Percentiles rank a stretch among this genome's conserved stretches.
Conservation (phyloP, 2,113 vertebrate species). For the Brachyhypopomus occidentalis region DNA sequence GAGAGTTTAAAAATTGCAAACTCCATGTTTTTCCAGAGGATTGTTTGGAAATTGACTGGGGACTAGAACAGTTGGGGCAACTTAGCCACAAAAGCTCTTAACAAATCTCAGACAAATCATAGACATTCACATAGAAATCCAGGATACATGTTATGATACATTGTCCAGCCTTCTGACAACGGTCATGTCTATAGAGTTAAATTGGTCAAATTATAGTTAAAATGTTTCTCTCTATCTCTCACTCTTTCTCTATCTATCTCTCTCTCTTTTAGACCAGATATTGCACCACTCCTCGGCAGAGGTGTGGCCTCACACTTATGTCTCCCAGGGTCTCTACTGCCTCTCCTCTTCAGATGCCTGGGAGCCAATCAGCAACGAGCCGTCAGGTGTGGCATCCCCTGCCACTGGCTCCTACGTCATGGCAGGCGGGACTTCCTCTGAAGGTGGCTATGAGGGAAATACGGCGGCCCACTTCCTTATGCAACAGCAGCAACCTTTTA, state of each 20-base stretch:
- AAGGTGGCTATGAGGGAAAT: slow-evolving; percentile 70
- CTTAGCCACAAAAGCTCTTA: not conserved
- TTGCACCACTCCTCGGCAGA: slow-evolving; percentile 85
- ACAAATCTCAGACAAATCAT: too few relatives aligned
- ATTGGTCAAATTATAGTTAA: not conserved
- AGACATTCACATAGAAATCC: not conserved
- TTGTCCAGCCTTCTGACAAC: not conserved
- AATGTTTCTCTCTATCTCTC: slow-evolving; percentile 33
- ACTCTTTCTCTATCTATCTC: slow-evolving; percentile 20
- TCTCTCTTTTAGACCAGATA: slow-evolving; percentile 79
- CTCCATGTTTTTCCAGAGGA: slow-evolving; percentile 4
- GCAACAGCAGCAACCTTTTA: slow-evolving; percentile 75
- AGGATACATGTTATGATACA: not conserved
- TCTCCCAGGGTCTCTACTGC: slow-evolving; percentile 98
- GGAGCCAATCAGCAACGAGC: slow-evolving; percentile 90
- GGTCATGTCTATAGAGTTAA: not conserved
- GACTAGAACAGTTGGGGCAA: not conserved
- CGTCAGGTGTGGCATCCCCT: slow-evolving; percentile 88
- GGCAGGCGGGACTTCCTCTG: slow-evolving; percentile 62
- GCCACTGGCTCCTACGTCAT: slow-evolving; percentile 84
- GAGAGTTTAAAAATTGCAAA: not conserved
- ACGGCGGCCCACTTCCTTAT: slow-evolving; percentile 69
- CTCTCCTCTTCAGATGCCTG: slow-evolving; percentile 95
- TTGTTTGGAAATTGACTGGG: not conserved
- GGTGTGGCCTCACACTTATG: slow-evolving; percentile 95